Conservation (phyloP, 2,113 vertebrate genomes). For the Micronycteris hirsuta region DNA sequence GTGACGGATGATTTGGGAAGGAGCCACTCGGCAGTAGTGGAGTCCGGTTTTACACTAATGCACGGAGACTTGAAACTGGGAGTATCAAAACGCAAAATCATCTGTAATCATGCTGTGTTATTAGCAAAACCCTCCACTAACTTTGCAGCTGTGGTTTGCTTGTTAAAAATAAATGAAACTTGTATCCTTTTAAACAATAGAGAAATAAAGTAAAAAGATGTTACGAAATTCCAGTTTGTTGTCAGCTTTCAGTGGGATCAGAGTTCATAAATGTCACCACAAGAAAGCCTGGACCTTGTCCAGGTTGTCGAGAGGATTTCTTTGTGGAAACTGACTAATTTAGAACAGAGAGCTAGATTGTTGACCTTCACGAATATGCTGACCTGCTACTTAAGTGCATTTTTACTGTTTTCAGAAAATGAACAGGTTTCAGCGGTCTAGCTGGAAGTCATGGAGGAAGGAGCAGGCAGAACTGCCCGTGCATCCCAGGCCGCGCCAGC, state of each 20-base stretch:
- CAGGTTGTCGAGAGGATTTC: not conserved
- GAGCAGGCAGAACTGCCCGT: slow-evolving; percentile 8
- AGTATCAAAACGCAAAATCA: not conserved
- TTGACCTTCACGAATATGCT: not conserved
- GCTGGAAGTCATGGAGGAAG: slow-evolving; percentile 16
- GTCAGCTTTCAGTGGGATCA: not conserved
- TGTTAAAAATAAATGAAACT: not conserved
- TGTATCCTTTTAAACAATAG: not conserved
- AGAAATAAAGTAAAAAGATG: not conserved
- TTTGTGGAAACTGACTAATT: not conserved
- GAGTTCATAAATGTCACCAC: not conserved
- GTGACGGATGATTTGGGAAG: not conserved
- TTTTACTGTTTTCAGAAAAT: slow-evolving; percentile 86
- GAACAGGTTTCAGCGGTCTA: slow-evolving; percentile 95
- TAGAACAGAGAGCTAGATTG: not conserved
- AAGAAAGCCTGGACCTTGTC: not conserved
- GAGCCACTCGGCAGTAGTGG: not conserved
- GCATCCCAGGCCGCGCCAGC: slow-evolving; percentile 62
- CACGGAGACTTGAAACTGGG: not conserved
- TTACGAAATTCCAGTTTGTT: not conserved
- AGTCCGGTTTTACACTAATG: not conserved
- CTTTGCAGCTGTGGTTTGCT: slow-evolving; percentile 35
- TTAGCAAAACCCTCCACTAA: slow-evolving; percentile 35
- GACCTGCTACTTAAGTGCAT: not conserved
- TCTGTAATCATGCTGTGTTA: not conserved